These are phyloP conservation scores for Chloromyia formosa DNA, from an alignment of 2,888 invertebrate species.

Conservation along the genomic window DNA sequence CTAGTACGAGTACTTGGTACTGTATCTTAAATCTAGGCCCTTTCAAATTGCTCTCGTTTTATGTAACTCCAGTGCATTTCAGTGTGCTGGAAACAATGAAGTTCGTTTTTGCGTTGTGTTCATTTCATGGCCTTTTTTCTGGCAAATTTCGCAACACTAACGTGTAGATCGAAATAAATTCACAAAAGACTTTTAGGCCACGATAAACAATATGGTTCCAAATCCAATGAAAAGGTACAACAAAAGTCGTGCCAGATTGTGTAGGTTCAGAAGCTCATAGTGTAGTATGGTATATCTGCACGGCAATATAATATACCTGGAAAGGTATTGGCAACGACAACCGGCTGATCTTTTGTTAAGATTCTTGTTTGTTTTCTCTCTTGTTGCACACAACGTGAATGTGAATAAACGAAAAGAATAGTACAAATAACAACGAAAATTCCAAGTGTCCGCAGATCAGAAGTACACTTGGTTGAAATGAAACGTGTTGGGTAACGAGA, in stretches of 20 bases:
- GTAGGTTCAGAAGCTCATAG: background rate
- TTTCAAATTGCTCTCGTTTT: constrained; percentile 10
- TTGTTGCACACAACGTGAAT: constrained; percentile 11
- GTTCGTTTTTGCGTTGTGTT: background rate
- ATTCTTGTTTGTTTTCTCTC: constrained; percentile 2
- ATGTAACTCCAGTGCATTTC: background rate
- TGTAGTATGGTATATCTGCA: background rate
- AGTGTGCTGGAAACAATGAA: background rate
- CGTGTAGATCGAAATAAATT: background rate
- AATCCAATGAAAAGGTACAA: background rate
- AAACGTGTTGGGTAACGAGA: constrained; percentile 9
- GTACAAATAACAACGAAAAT: background rate
- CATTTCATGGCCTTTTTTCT: background rate
- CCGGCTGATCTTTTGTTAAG: constrained; percentile 14
- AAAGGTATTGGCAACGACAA: background rate
- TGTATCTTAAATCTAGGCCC: background rate
- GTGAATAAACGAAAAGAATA: constrained; percentile 1
- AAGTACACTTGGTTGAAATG: no score
- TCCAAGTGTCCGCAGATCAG: background rate
- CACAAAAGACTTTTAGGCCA: background rate
- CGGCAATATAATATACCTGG: background rate
- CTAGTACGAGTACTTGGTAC: no score
- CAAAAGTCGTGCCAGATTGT: background rate
- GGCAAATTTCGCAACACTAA: background rate
- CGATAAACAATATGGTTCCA: background rate